phyloP scores from a whole-genome alignment of 2,888 invertebrate genomes.

The Dorcus parallelipipedus region DNA sequence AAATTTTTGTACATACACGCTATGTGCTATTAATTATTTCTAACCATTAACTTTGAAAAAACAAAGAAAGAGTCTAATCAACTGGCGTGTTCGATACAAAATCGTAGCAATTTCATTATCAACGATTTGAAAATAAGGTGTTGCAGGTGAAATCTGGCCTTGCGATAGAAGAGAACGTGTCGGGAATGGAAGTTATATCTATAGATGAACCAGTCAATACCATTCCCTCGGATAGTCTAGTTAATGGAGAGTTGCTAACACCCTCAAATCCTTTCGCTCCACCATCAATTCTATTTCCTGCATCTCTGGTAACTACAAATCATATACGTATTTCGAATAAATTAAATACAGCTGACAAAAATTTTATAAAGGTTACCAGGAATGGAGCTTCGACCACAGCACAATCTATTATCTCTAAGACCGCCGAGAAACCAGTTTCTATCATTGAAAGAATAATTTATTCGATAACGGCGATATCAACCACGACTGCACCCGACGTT shows the following conservation, averaged over 20 bases:
- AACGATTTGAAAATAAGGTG: constrained; percentile 10
- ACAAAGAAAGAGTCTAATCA: background rate
- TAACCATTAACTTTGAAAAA: constrained; percentile 14
- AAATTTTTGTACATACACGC: constrained; percentile 17
- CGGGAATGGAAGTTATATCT: constrained; percentile 45
- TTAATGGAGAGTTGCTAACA: constrained; percentile 40
- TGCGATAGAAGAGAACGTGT: constrained; percentile 34
- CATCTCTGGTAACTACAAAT: constrained; percentile 23
- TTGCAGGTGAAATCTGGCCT: constrained; percentile 35
- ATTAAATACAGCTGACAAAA: constrained; percentile 12
- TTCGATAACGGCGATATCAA: constrained; percentile 45
- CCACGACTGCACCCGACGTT: constrained; percentile 32
- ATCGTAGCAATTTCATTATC: background rate
- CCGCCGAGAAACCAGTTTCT: constrained; percentile 32
- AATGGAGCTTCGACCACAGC: constrained; percentile 12
- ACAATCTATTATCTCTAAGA: constrained; percentile 3
- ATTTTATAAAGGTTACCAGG: constrained; percentile 22
- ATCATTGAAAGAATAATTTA: constrained; percentile 48
- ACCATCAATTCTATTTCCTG: constrained; percentile 27
- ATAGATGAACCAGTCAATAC: constrained; percentile 46
- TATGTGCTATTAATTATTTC: constrained; percentile 14
- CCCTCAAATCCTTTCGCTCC: constrained; percentile 25
- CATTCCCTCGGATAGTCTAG: constrained; percentile 45
- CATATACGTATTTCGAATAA: constrained; percentile 14
- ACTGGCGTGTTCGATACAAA: background rate